Evolutionary conservation across 1,140 invertebrate genomes (phyloP).

Genomic region (Drosophila sturtevanti): DNA sequence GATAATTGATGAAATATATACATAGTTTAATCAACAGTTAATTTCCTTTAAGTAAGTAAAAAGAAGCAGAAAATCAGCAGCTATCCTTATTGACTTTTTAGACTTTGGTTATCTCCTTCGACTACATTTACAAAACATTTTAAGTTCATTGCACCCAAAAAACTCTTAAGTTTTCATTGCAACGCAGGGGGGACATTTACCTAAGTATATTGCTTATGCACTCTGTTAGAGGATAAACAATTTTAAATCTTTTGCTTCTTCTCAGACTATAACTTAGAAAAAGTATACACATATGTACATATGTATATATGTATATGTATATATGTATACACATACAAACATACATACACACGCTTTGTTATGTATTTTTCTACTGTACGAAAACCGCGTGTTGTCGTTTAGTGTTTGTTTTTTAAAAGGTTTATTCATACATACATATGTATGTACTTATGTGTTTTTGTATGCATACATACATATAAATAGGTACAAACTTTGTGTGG

Average conservation of each 20-base stretch:
- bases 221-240: no score
- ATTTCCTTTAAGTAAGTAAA: constrained; percentile 13
- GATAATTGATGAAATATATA: not conserved
- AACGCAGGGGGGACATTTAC: not conserved
- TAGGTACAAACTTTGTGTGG: no score
- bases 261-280: not conserved
- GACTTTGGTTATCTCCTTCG: not conserved
- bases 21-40: not conserved
- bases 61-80: not conserved
- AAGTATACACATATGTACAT: constrained; percentile 11
- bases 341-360: not conserved
- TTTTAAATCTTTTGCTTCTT: not conserved
- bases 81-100: not conserved
- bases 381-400: not conserved
- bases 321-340: not conserved
- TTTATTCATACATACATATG: not conserved
- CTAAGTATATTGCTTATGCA: no score
- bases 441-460: not conserved
- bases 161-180: not conserved
- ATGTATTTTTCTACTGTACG: not conserved
- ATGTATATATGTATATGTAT: not conserved
- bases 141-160: not conserved
- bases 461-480: no score
- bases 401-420: not conserved
- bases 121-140: not conserved